Conservation (phyloP, 1,140 invertebrate genomes). For the Homarus americanus region DNA sequence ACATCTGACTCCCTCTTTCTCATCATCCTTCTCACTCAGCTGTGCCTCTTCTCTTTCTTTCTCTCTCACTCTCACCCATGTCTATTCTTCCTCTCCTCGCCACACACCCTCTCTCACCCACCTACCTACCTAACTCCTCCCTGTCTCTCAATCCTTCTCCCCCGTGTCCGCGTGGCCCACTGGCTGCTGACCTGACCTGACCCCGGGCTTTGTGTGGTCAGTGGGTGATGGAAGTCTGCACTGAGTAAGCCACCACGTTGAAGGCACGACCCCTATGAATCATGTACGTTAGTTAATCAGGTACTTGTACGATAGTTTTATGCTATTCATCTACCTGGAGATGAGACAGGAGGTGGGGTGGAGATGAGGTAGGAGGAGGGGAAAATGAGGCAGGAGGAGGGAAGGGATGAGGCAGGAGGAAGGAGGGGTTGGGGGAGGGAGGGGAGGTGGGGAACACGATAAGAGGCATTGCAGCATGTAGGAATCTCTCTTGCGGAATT, state of each 20-base stretch:
- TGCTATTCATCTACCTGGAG: neutral
- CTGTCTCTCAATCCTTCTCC: neutral
- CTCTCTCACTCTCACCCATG: neutral
- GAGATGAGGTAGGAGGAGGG: no score
- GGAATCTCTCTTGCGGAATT: no score
- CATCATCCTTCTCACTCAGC: neutral
- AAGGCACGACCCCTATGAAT: neutral
- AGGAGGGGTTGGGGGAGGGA: no score
- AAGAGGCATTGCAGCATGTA: no score
- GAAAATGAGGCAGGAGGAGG: no score
- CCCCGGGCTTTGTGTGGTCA: conserved; percentile 44
- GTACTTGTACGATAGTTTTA: neutral
- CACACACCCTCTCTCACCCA: neutral
- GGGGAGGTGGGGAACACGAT: neutral
- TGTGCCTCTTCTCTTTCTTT: neutral
- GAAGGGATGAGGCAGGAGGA: no score
- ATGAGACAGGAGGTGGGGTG: neutral
- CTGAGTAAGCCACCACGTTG: neutral
- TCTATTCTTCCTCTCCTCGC: neutral
- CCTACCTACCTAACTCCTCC: neutral
- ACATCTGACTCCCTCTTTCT: neutral
- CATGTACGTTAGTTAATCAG: neutral
- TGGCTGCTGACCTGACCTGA: conserved; percentile 22
- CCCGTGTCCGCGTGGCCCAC: neutral
- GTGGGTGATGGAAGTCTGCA: neutral